A percentile compares a stretch with the other conserved stretches of the same genome.
These are phyloP conservation scores for Musca domestica DNA, from an alignment of 1,140 invertebrate genomes.

Conservation along the genomic window DNA sequence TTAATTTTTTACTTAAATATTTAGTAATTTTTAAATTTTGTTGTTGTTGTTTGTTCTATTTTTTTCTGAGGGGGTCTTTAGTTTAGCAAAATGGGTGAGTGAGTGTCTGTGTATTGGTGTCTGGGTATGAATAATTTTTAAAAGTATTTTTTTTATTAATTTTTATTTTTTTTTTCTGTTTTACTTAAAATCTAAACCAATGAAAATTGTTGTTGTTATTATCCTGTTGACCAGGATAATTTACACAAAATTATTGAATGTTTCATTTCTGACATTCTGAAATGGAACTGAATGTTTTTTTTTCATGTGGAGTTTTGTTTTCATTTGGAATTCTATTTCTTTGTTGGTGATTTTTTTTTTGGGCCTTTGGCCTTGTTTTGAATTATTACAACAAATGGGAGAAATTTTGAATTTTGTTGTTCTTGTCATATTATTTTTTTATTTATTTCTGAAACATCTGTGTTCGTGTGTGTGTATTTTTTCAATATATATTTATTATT, in stretches of 20 bases:
- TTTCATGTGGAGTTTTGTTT: conserved; percentile 4
- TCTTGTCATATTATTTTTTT: background rate
- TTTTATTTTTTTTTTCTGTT: conserved; percentile 36
- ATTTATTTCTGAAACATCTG: too few species aligned
- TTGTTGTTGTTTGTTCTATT: conserved; percentile 34
- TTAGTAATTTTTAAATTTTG: conserved; percentile 36
- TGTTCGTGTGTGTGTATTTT: background rate
- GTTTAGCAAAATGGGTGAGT: background rate
- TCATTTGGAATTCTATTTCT: background rate
- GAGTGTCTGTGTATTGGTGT: too few species aligned
- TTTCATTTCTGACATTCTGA: background rate
- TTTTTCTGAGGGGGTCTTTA: background rate
- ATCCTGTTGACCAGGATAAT: too few species aligned
- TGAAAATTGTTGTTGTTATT: conserved; percentile 36
- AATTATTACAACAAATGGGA: conserved; percentile 28
- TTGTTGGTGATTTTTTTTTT: background rate
- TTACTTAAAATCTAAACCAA: conserved; percentile 53
- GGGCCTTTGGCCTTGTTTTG: conserved; percentile 22
- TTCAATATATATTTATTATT: conserved; percentile 17
- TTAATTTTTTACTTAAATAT: conserved; percentile 19
- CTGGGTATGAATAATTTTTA: too few species aligned
- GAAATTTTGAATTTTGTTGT: conserved; percentile 33
- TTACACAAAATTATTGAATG: background rate
- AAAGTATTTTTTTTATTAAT: too few species aligned
- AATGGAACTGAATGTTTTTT: conserved; percentile 7